Conservation (phyloP, 53 echinoderm and acorn worm genomes). For the Holothuria scabra region DNA sequence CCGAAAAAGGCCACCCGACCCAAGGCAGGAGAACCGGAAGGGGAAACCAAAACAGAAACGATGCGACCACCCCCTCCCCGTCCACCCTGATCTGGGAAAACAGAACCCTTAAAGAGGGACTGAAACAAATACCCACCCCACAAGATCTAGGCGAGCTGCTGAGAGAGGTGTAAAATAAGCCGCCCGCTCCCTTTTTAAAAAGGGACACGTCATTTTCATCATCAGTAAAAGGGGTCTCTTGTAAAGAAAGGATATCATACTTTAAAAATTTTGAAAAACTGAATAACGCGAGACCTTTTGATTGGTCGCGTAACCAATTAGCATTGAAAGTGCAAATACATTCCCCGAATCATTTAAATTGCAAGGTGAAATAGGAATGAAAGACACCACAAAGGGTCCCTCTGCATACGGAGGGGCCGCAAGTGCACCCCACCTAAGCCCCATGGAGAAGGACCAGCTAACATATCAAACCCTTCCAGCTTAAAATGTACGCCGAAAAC, state of each 20-base stretch:
- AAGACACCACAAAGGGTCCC: too few relatives aligned
- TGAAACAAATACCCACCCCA: slow-evolving; percentile 33
- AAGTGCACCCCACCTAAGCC: too few relatives aligned
- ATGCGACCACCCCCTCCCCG: slow-evolving; percentile 6
- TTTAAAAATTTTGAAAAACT: not conserved
- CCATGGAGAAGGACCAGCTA: too few relatives aligned
- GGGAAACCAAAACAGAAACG: slow-evolving; percentile 18
- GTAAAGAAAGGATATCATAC: slow-evolving; percentile 31
- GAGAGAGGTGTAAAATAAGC: not conserved
- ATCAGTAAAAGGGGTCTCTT: slow-evolving; percentile 26
- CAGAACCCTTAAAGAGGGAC: not conserved
- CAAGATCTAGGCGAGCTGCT: slow-evolving; percentile 7
- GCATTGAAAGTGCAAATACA: slow-evolving; percentile 11
- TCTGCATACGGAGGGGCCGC: too few relatives aligned
- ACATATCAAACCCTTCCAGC: too few relatives aligned
- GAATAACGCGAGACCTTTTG: slow-evolving; percentile 16
- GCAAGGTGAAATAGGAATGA: too few relatives aligned
- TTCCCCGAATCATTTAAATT: too few relatives aligned
- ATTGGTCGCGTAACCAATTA: not conserved
- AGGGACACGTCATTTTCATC: not conserved
- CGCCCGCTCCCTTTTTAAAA: slow-evolving; percentile 2
- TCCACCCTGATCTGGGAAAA: not conserved
- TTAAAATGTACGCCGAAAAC: too few relatives aligned
- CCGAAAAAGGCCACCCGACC: slow-evolving; percentile 22
- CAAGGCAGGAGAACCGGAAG: not conserved